Base-by-base conservation (phyloP, 2,888 invertebrate species). In the Volucella zonaria region DNA sequence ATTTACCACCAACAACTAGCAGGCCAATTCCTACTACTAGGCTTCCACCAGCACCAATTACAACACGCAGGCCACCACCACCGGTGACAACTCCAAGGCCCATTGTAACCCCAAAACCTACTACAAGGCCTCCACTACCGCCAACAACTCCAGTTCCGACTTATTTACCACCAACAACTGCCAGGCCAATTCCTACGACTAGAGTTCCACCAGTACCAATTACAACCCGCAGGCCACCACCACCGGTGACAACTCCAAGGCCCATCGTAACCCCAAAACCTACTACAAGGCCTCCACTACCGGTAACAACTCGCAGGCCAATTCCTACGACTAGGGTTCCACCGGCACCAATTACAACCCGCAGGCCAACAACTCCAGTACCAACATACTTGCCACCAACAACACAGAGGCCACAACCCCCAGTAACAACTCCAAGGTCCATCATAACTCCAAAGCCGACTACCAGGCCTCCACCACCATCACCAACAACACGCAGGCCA, bases 391-490 rank as follows among this genome's bases (percentile, higher is more conserved):
- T 45, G 3, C 47, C 71, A 31, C 62, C 59, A 42, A 59, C 59
- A 4, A 59, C 59, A 14, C 12, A 43, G 1, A 12, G 10, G 12
- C 59, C 73, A 8, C 54, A 45, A 15, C 18, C 71, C 58, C 70
- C 61, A 18, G 61, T 58, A 8, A 61, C 71, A 12, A 56, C 58
- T 42, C 40, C 52, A 66, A 67, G 68, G 87, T 80, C 78, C 1
- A 66, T 61, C 3, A 62, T 70, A 4, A 52, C 52, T 56, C 70
- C 86, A 40, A 49, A 68, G 54, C 62, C 68, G 38, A 54, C 77
- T 45, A 76, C 51, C 11, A 80, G 79, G 0, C 47, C 76, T 52
- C 15, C 87, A 88, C 10, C 89, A 89, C 59, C 89, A n/a, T 88
- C 87, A 40, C 85, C 86, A 6, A 58, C 82, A 15, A 61, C 77